Evolutionary conservation across 2,888 invertebrate species (phyloP), one percentile per base, ranked within the genome.

Genomic region (Cynaeus angustus): DNA sequence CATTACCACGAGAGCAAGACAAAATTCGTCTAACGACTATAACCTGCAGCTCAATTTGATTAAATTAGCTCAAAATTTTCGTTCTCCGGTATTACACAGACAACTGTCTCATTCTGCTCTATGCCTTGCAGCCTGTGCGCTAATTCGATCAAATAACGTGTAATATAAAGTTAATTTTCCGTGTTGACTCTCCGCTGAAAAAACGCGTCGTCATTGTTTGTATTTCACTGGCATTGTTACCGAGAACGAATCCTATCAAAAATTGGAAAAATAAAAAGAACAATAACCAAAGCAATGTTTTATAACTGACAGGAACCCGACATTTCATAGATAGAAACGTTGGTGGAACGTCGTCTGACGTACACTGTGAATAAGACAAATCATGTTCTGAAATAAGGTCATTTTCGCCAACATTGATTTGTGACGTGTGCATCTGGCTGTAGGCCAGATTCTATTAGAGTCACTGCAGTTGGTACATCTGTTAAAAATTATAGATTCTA

Each of bases 151-250:
- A 41, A 13, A 13, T 41, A 41, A 10, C 8, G 12, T 41, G 5
- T 41, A 4, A 10, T n/a, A 10, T 6, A 41, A 41, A 41, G 9
- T 12, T 41, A 41, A 41, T 41, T 41, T 41, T 41, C 41, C 12
- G 13, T 12, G 3, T 41, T 13, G n/a, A 41, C 10, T 41, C 41
- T 10, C 12, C 10, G 6, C 10, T 13, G n/a, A 33, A 33, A 33
- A 33, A 50, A n/a, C 10, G 50, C 50, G 8, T n/a, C 30, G 50
- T 50, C 50, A 30, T 50, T 50, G 50, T 50, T 50, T 30, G 50
- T 7, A 26, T 5, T 46, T 41, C n/a, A 12, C 6, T 13, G 12
- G 41, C 41, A 41, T 41, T 41, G 41, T 41, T 12, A 3, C 41
- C n/a, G 12, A 3, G 41, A 41, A 41, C n/a, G 46, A 46, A 9